Conservation (phyloP, 2,888 invertebrate species). For the Diplazon laetatorius region DNA sequence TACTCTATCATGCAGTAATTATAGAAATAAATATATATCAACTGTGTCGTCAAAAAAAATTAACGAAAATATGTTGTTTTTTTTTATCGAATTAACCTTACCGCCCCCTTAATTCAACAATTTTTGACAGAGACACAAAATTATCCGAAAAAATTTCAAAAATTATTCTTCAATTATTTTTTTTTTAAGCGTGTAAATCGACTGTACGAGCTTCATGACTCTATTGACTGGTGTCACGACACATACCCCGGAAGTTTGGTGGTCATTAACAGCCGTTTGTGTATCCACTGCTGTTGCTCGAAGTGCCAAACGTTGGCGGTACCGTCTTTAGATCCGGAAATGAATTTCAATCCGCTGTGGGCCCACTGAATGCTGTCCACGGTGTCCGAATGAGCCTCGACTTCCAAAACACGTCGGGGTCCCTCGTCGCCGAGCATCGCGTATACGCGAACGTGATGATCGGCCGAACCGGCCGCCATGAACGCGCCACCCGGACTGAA, state of each 20-base stretch:
- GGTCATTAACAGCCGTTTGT: slow-evolving; percentile 88
- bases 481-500: slow-evolving; percentile 95
- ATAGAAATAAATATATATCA: too few relatives aligned
- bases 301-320: slow-evolving; percentile 96
- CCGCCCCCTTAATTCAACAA: too few relatives aligned
- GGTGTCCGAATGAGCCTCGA: slow-evolving; percentile 90
- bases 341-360: slow-evolving; percentile 92
- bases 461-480: slow-evolving; percentile 96
- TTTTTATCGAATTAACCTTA: too few relatives aligned
- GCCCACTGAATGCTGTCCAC: slow-evolving; percentile 99
- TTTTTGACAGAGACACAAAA: too few relatives aligned
- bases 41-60: too few relatives aligned
- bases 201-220: too few relatives aligned
- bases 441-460: slow-evolving; percentile 97
- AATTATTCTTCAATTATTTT: too few relatives aligned
- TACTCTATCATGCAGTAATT: too few relatives aligned
- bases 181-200: neutral
- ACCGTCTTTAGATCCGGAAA: slow-evolving; percentile 98
- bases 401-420: slow-evolving; percentile 87
- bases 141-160: too few relatives aligned
- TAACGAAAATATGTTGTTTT: too few relatives aligned
- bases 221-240: too few relatives aligned
- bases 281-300: slow-evolving; percentile 95
- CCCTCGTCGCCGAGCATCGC: slow-evolving; percentile 90
- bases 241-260: slow-evolving; percentile 85